Evolutionary conservation across 2,113 vertebrate genomes (phyloP), one percentile per base, ranked within the genome.

Genomic region (Pomatostomus ruficeps): DNA sequence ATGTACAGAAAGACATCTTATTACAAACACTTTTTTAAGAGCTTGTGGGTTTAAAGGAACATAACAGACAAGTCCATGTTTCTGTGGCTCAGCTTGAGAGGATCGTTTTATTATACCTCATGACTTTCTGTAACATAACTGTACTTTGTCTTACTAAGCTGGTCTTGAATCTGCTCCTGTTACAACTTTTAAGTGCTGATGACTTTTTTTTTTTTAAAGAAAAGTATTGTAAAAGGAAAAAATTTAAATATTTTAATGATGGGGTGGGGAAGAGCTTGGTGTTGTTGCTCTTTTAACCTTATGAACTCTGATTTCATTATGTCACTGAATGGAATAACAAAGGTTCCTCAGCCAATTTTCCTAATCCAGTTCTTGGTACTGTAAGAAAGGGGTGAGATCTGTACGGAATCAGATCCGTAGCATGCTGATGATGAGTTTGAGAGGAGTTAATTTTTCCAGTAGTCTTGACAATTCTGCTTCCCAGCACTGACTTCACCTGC

Each of bases 21-120:
- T 1, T 88, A 14, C 38, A 71, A 59, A 84, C 91, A 85, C 38
- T 88, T 96, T 85, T 76, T 71, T 76, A 72, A 62, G 61, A 93
- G 57, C 74, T 67, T 77, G 40, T 97, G 89, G 57, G 74, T 96
- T 94, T 94, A 38, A 84, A 89, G 87, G 82, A 77, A 71, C 79
- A 21, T 43, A 85, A 90, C 40, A 63, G 71, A 85, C 83, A 62
- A 51, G 54, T 85, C 94, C 70, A 29, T 57, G 89, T 71, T 97
- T 93, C 83, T 88, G 75, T 93, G 35, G 79, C 86, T 95, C 70
- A 76, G 67, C 95, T 94, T 57, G 94, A 97, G 93, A 96, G 94
- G 97, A 92, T 96, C 43, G 55, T 95, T 96, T 95, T 93, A 72
- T 85, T 94, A 93, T 96, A 96, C 94, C 92, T 96, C 95, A 95